Conservation (phyloP, 2,113 vertebrate genomes). For the Eudyptes chrysolophus region DNA sequence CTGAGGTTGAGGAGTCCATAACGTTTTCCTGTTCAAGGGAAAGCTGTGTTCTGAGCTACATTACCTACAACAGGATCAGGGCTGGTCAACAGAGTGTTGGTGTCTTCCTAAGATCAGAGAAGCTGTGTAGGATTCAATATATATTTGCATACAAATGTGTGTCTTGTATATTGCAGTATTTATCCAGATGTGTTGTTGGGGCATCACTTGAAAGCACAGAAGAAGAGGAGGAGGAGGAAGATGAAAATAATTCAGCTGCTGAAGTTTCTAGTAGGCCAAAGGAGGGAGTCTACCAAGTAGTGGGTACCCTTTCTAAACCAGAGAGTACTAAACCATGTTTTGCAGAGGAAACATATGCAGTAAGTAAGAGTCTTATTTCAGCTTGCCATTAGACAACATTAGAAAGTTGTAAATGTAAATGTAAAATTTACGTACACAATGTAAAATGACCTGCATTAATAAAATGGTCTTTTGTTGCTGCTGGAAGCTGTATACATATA, state of each 20-base stretch:
- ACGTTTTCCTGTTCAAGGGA: neutral
- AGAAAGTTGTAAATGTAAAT: neutral
- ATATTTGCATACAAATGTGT: neutral
- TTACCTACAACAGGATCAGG: neutral
- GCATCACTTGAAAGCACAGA: slow-evolving; percentile 57
- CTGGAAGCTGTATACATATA: neutral
- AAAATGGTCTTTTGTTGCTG: neutral
- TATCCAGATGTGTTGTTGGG: slow-evolving; percentile 73
- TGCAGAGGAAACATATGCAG: slow-evolving; percentile 76
- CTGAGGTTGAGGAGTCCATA: neutral
- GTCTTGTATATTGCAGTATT: slow-evolving; percentile 73
- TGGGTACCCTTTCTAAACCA: slow-evolving; percentile 78
- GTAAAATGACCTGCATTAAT: neutral
- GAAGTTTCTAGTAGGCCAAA: neutral
- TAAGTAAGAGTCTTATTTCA: slow-evolving; percentile 60
- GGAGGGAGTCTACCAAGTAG: slow-evolving; percentile 76
- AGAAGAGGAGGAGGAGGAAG: slow-evolving; percentile 62
- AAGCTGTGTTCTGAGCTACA: neutral
- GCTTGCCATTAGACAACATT: neutral
- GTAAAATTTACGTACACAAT: too few relatives aligned
- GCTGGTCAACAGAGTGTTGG: too few relatives aligned
- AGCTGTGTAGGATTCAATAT: neutral
- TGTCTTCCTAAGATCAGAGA: neutral
- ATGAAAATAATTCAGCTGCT: slow-evolving; percentile 8
- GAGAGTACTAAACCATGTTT: slow-evolving; percentile 9